These are phyloP conservation scores for Pangasianodon hypophthalmus DNA, from an alignment of 2,113 vertebrate species.

Conservation along the genomic window DNA sequence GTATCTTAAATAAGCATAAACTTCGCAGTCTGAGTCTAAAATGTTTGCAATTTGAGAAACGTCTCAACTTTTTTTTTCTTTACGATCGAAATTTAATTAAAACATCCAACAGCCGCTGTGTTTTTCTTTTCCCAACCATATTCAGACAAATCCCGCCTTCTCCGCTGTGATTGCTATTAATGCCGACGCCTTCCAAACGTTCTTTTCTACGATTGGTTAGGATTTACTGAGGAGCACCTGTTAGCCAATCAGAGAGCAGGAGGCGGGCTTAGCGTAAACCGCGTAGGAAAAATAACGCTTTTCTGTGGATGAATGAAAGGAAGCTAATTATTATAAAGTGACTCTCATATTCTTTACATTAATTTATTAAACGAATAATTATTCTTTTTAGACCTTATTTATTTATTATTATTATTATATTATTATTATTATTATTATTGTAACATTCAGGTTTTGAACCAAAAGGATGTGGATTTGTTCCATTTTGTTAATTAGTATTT, in stretches of 20 bases:
- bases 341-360: background rate
- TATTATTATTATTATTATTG: background rate
- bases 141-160: background rate
- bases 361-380: background rate
- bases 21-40: background rate
- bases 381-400: background rate
- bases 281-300: background rate
- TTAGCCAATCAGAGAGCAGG: background rate
- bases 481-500: background rate
- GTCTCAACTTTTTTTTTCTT: background rate
- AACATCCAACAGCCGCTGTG: background rate
- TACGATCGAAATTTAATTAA: background rate
- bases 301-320: background rate
- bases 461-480: background rate
- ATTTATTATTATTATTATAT: background rate
- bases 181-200: background rate
- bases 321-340: background rate
- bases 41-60: background rate
- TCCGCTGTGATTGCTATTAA: background rate
- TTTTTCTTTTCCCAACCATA: background rate
- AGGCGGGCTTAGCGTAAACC: background rate
- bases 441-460: background rate
- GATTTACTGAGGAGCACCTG: background rate
- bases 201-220: background rate
- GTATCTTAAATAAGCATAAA: background rate